Conservation (phyloP, 2,888 invertebrate species). For the Hypsopygia costalis region DNA sequence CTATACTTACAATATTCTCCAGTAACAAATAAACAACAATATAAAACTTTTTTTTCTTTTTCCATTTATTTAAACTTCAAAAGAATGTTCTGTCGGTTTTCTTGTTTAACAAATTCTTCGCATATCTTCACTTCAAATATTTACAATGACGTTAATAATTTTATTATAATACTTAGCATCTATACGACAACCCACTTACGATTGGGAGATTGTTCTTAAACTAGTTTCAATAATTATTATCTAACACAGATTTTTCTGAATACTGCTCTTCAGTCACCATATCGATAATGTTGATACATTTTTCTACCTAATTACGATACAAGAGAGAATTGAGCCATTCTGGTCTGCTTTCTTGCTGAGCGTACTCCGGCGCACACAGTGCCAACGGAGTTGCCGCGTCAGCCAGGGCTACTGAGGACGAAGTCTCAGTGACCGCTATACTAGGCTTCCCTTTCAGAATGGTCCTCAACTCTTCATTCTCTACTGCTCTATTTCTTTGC, state of each 20-base stretch:
- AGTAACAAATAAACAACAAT: too few relatives aligned
- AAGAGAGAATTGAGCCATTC: constrained; percentile 70
- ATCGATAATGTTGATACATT: constrained; percentile 18
- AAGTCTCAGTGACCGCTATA: constrained; percentile 70
- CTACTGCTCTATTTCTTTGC: constrained; percentile 63
- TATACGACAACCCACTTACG: neutral
- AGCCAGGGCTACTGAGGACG: constrained; percentile 63
- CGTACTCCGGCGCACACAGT: constrained; percentile 63
- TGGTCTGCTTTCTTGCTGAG: constrained; percentile 58
- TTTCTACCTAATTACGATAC: constrained; percentile 60
- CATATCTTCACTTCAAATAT: neutral
- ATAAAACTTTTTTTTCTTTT: too few relatives aligned
- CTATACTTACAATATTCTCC: too few relatives aligned
- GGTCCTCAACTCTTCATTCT: constrained; percentile 75
- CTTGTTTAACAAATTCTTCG: neutral
- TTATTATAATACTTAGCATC: neutral
- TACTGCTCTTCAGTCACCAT: constrained; percentile 7
- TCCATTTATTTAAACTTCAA: constrained; percentile 2
- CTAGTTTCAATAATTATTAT: constrained; percentile 3
- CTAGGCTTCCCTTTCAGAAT: constrained; percentile 80
- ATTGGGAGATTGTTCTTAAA: neutral
- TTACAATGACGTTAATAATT: neutral
- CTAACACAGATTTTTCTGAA: constrained; percentile 11
- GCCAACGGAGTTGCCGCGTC: constrained; percentile 66
- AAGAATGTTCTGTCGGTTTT: neutral